Conservation (phyloP, 2,888 invertebrate genomes). For the Siphlonurus alternatus region DNA sequence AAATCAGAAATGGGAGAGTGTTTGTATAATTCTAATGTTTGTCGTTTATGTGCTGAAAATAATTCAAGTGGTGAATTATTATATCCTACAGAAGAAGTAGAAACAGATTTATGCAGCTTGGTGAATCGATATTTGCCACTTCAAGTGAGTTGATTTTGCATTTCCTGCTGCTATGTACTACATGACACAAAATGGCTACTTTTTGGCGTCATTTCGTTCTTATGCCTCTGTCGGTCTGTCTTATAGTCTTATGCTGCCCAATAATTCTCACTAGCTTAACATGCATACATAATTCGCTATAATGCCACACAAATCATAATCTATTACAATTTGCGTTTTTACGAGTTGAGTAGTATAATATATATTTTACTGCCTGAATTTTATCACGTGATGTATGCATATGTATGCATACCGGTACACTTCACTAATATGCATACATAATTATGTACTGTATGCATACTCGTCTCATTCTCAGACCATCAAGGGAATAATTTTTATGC, state of each 20-base stretch:
- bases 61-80: slow-evolving; percentile 49
- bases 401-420: too few species aligned
- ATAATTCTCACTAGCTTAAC: not conserved
- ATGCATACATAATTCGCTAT: not conserved
- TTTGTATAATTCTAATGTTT: slow-evolving; percentile 50
- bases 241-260: too few species aligned
- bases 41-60: slow-evolving; percentile 59
- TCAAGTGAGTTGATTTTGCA: slow-evolving; percentile 41
- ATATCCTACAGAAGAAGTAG: slow-evolving; percentile 39
- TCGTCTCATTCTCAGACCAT: too few species aligned
- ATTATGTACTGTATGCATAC: too few species aligned
- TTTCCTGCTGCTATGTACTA: slow-evolving; percentile 21
- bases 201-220: slow-evolving; percentile 3
- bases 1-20: slow-evolving; percentile 20
- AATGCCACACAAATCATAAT: too few species aligned
- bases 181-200: slow-evolving; percentile 22
- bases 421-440: too few species aligned
- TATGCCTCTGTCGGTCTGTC: too few species aligned
- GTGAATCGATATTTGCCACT: slow-evolving; percentile 58
- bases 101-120: slow-evolving; percentile 41
- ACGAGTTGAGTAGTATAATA: too few species aligned
- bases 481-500: too few species aligned
- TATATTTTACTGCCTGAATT: too few species aligned
- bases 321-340: too few species aligned
- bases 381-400: too few species aligned